phyloP scores from a whole-genome alignment of 2,113 vertebrate species.

The Cariama cristata region DNA sequence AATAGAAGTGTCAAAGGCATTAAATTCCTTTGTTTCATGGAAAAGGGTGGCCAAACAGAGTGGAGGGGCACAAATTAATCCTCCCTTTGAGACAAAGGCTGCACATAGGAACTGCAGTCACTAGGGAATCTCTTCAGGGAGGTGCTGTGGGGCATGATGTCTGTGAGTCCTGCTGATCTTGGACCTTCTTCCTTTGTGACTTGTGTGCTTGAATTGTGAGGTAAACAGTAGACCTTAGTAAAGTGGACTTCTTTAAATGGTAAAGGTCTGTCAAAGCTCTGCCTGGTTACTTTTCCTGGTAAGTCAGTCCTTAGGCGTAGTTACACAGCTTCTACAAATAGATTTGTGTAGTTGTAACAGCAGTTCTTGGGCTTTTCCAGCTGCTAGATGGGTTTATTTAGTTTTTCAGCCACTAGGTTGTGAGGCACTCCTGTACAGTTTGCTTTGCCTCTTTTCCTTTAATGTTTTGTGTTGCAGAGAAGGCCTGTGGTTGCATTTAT shows the following conservation, averaged over 20 bases:
- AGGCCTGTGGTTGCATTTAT: not conserved
- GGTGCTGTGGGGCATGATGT: not conserved
- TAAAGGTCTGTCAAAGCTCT: not conserved
- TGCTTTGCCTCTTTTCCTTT: not conserved
- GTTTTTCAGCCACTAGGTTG: not conserved
- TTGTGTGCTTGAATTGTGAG: not conserved
- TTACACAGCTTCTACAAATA: not conserved
- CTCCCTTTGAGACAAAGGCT: not conserved
- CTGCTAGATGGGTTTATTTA: not conserved
- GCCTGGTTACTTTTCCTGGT: not conserved
- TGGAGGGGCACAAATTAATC: not conserved
- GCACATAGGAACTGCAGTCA: not conserved
- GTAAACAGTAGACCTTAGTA: not conserved
- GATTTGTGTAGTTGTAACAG: not conserved
- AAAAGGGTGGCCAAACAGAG: not conserved
- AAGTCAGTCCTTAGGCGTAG: not conserved
- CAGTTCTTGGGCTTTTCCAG: not conserved
- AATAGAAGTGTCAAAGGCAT: constrained; percentile 5
- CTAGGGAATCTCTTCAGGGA: not conserved
- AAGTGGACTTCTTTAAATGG: not conserved
- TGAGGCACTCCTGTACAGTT: not conserved
- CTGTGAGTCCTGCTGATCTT: not conserved
- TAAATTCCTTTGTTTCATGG: not conserved
- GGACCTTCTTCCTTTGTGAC: not conserved
- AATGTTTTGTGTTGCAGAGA: not conserved